Evolutionary conservation across 2,113 vertebrate genomes (phyloP).

Genomic region (Piaya cayana): DNA sequence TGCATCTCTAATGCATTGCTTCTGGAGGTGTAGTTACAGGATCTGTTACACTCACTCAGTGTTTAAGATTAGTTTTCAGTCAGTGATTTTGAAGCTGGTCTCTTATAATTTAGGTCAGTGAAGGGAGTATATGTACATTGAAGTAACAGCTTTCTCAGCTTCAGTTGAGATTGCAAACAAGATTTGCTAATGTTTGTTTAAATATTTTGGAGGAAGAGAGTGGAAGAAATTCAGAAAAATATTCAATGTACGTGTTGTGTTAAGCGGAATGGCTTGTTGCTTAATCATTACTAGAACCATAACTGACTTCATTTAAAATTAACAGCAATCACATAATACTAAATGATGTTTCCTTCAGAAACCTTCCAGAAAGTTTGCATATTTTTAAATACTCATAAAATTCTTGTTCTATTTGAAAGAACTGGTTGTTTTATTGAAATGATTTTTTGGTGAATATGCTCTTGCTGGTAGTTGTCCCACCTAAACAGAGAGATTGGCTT

Average conservation of each 20-base stretch:
- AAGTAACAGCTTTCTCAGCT: constrained; percentile 37
- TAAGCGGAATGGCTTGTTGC: not conserved
- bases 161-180: not conserved
- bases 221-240: not conserved
- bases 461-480: not conserved
- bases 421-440: not conserved
- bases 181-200: not conserved
- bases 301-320: not conserved
- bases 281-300: not conserved
- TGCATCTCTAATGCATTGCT: not conserved
- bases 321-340: not conserved
- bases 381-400: not conserved
- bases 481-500: not conserved
- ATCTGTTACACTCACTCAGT: constrained; percentile 47
- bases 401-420: not conserved
- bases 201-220: not conserved
- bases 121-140: not conserved
- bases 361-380: not conserved
- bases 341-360: not conserved
- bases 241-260: not conserved
- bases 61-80: constrained; percentile 65
- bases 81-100: constrained; percentile 59
- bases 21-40: constrained; percentile 31
- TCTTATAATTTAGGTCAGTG: constrained; percentile 69
- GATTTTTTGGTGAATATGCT: not conserved